Base-by-base conservation (phyloP, 1,140 invertebrate species). In the Drosophila takahashii region DNA sequence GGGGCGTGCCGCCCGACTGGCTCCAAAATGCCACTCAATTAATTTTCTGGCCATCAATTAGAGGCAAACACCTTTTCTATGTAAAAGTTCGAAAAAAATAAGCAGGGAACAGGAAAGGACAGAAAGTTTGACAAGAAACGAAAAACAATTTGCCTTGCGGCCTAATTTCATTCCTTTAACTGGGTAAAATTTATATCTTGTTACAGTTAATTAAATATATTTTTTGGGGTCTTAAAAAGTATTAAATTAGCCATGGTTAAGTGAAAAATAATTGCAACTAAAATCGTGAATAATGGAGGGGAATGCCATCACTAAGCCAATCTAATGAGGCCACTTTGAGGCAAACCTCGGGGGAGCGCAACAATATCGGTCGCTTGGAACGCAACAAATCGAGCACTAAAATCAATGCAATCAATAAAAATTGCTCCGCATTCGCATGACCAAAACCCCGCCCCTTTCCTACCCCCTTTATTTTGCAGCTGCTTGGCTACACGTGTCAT, bases 321-420 rank as follows among this genome's bases (percentile, higher is more conserved):
- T 10, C 4, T 13, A 61, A n/a, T 32, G 16, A 36, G 39, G 26
- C 2, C 10, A 26, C 29, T 48, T 29, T 36, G 18, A n/a, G 8
- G 10, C 6, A 34, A 6, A 5, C 32, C 16, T 11, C 15, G 15
- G 3, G 26, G 29, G 29, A 22, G 16, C 36, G 13, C 22, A n/a
- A 62, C 52, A 73, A 80, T 77, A 52, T 80, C 54, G 62, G 65
- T 69, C 59, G 47, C 47, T 7, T 36, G 61, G 41, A 75, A 59
- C 42, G 60, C 75, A 69, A 74, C 54, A 79, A 85, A 87, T 78
- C 79, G 75, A 58, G 75, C 70, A 39, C 61, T 73, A 76, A 87
- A 87, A 87, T 87, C 83, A 89, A 83, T 87, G 84, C 83, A 86
- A 87, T 86, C 84, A 77, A 87, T 86, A 83, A 83, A 89, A 76